Percentiles rank a stretch among this genome's conserved stretches.
phyloP scores from a whole-genome alignment of 2,888 invertebrate species.

The Zonitis immaculata region DNA sequence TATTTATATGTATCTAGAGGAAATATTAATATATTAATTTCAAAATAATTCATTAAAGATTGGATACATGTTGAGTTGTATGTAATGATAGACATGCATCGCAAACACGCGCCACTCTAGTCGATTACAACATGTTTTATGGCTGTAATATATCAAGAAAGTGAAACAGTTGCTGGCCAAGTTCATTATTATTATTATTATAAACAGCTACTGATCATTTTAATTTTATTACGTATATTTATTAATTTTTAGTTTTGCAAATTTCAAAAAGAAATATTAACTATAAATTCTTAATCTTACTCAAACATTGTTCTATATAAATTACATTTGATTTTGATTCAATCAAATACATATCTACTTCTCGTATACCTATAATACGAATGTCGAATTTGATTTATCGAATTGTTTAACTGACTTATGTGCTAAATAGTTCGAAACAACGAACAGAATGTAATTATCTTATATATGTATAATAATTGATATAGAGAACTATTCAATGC shows the following conservation, averaged over 20 bases:
- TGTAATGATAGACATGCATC: conserved; percentile 16
- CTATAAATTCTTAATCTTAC: too few relatives aligned
- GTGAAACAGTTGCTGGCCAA: too few relatives aligned
- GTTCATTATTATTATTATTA: background rate
- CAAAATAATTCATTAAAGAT: too few relatives aligned
- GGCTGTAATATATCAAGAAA: conserved; percentile 13
- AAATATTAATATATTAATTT: background rate
- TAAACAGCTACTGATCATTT: background rate
- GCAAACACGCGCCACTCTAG: conserved; percentile 9
- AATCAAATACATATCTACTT: too few relatives aligned
- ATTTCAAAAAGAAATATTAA: too few relatives aligned
- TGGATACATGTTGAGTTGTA: too few relatives aligned
- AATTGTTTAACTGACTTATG: conserved; percentile 10
- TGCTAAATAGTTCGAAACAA: conserved; percentile 12
- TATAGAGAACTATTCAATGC: background rate
- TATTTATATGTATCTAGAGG: background rate
- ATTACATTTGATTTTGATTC: too few relatives aligned
- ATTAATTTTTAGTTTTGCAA: too few relatives aligned
- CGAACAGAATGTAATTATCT: conserved; percentile 22
- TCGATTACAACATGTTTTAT: conserved; percentile 17
- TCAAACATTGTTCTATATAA: too few relatives aligned
- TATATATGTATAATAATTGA: conserved; percentile 2
- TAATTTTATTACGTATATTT: too few relatives aligned
- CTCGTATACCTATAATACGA: too few relatives aligned
- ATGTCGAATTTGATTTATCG: conserved; percentile 9